These are phyloP conservation scores for Dasysyrphus albostriatus DNA, from an alignment of 2,888 invertebrate species.

Conservation along the genomic window DNA sequence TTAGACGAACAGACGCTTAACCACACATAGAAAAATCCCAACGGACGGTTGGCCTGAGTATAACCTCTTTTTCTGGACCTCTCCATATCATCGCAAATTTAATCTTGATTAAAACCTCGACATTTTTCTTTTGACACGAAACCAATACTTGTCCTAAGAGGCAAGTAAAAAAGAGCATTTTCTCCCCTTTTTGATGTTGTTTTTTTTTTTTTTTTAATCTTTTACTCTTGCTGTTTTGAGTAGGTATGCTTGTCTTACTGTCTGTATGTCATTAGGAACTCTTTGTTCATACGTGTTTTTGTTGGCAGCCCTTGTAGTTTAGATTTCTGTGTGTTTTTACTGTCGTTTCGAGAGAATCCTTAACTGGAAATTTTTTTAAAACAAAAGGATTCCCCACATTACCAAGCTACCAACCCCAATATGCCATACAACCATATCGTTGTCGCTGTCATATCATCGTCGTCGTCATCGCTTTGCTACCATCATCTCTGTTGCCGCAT, in stretches of 20 bases:
- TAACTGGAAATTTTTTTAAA: constrained; percentile 9
- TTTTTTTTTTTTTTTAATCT: background rate
- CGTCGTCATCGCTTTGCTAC: background rate
- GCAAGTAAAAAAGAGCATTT: constrained; percentile 47
- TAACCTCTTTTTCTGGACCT: no score
- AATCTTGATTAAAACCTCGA: no score
- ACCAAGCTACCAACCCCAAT: background rate
- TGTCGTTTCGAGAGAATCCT: constrained; percentile 18
- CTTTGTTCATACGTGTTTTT: constrained; percentile 49
- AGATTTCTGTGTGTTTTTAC: constrained; percentile 29
- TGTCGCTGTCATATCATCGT: background rate
- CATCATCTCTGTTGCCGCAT: background rate
- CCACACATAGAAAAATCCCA: no score
- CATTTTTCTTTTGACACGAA: no score
- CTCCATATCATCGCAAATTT: no score
- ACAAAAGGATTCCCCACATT: constrained; percentile 3
- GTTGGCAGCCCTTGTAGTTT: constrained; percentile 67
- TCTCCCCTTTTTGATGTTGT: background rate
- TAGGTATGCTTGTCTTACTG: constrained; percentile 30
- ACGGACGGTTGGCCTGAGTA: no score
- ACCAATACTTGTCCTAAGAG: no score
- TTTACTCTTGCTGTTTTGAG: constrained; percentile 12
- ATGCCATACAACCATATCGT: no score
- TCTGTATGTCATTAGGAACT: constrained; percentile 48
- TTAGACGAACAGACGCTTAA: no score